A percentile compares a stretch with the other conserved stretches of the same genome.
Conservation (phyloP, 2,113 vertebrate genomes). For the Opisthocomus hoazin region DNA sequence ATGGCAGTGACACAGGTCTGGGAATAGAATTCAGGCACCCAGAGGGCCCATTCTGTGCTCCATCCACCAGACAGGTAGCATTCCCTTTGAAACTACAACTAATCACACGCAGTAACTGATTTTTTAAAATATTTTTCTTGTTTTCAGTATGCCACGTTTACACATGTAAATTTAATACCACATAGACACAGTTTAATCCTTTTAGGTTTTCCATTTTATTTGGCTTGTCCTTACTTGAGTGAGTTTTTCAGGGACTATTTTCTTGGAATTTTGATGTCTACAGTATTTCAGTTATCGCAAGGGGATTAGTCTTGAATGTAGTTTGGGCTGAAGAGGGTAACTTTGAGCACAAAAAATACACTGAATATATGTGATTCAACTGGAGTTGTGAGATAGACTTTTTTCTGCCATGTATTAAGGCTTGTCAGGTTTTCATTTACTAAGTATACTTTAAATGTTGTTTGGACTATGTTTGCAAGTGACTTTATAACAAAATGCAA, state of each 20-base stretch:
- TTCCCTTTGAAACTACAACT: background rate
- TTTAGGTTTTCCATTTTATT: background rate
- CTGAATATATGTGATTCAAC: background rate
- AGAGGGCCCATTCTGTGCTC: background rate
- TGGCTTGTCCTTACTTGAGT: background rate
- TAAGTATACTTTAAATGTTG: background rate
- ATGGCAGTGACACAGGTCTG: background rate
- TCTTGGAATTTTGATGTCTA: background rate
- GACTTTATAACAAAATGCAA: background rate
- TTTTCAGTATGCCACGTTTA: background rate
- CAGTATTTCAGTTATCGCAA: background rate
- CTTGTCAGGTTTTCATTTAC: background rate
- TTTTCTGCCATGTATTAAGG: background rate
- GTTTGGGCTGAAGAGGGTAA: background rate
- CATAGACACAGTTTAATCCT: background rate
- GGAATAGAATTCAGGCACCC: background rate
- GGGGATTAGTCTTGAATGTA: background rate
- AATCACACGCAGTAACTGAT: background rate
- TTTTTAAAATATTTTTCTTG: background rate
- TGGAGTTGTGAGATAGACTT: background rate
- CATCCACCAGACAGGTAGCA: background rate
- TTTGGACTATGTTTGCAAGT: background rate
- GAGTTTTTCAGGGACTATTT: background rate
- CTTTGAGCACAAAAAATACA: background rate
- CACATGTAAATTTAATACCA: background rate